A percentile compares a stretch with the other conserved stretches of the same genome.
These are phyloP conservation scores for Synergus gifuensis DNA, from an alignment of 2,888 invertebrate genomes.

Conservation along the genomic window DNA sequence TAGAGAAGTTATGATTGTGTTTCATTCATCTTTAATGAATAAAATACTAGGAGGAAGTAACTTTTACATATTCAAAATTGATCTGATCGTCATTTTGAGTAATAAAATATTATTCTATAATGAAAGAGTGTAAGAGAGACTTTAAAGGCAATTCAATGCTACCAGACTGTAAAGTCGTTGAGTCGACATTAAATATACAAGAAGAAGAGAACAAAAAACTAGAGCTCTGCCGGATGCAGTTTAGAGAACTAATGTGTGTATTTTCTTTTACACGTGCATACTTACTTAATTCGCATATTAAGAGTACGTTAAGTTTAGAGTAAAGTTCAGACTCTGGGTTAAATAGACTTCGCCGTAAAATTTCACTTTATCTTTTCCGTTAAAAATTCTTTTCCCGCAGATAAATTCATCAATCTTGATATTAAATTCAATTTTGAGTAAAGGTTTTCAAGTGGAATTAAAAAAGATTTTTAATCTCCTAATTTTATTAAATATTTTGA, in stretches of 20 bases:
- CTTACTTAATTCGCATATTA: not conserved
- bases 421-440: not conserved
- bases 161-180: slow-evolving; percentile 13
- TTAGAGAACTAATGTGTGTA: slow-evolving; percentile 30
- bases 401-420: not conserved
- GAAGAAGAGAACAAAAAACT: slow-evolving; percentile 1
- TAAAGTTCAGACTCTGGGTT: not conserved
- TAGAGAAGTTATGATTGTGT: too few species aligned
- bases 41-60: not conserved
- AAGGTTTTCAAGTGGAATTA: not conserved
- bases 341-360: not conserved
- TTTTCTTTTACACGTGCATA: slow-evolving; percentile 30
- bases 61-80: not conserved
- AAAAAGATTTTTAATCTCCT: not conserved
- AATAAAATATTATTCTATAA: not conserved
- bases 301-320: not conserved
- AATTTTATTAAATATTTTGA: too few species aligned
- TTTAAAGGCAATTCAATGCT: slow-evolving; percentile 18
- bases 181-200: slow-evolving; percentile 22
- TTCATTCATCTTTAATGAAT: too few species aligned
- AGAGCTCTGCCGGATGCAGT: slow-evolving; percentile 34
- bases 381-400: not conserved
- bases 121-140: not conserved
- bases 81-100: not conserved
- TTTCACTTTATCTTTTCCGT: not conserved